A percentile compares a stretch with the other conserved stretches of the same genome.
Conservation (phyloP, 2,113 vertebrate genomes). For the Semnornis frantzii region DNA sequence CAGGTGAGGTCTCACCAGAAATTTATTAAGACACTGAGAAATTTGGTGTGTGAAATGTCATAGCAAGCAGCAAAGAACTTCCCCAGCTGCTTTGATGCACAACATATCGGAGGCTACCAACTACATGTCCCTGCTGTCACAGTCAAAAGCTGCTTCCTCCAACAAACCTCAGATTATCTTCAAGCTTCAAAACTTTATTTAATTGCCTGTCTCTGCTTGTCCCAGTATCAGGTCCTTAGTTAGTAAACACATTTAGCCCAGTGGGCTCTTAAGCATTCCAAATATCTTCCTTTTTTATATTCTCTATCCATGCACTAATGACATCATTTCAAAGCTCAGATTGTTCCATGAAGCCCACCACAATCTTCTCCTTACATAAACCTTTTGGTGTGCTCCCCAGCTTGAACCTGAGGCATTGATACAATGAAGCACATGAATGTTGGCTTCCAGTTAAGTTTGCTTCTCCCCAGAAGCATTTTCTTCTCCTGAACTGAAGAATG, state of each 20-base stretch:
- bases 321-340: neutral
- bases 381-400: neutral
- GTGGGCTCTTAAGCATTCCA: neutral
- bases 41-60: neutral
- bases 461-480: neutral
- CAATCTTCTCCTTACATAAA: neutral
- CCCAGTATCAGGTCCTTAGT: neutral
- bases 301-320: neutral
- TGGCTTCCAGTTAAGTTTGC: neutral
- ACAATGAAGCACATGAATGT: neutral
- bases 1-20: too few relatives aligned
- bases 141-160: neutral
- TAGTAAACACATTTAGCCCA: neutral
- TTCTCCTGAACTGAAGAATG: neutral
- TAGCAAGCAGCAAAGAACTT: neutral
- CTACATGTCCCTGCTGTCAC: neutral
- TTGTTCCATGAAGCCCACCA: neutral
- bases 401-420: neutral
- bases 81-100: neutral
- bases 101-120: rapidly evolving
- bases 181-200: neutral
- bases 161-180: neutral
- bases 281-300: neutral
- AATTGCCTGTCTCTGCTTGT: neutral
- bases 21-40: neutral